Evolutionary conservation across 2,888 invertebrate species (phyloP).

Genomic region (Drosophila cognata): DNA sequence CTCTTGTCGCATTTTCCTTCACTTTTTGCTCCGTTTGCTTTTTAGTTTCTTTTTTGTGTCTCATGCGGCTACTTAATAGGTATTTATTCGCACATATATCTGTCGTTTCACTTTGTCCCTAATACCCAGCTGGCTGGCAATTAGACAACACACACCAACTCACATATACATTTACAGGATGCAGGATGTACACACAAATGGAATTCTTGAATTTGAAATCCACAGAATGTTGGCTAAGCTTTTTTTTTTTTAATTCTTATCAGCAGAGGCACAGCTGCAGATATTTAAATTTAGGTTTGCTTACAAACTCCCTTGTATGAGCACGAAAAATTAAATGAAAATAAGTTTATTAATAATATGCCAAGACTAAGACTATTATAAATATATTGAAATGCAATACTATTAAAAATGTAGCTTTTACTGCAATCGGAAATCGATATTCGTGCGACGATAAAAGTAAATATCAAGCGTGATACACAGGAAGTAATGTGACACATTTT

Average conservation of each 20-base stretch:
- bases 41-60: constrained; percentile 22
- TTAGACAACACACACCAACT: constrained; percentile 10
- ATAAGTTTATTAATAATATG: not conserved
- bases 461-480: not conserved
- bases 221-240: not conserved
- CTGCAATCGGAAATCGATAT: not conserved
- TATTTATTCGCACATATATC: constrained; percentile 46
- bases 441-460: not conserved
- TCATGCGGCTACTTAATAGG: constrained; percentile 50
- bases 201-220: not conserved
- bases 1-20: constrained; percentile 21
- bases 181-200: not conserved
- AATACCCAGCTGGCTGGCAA: constrained; percentile 25
- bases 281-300: not conserved
- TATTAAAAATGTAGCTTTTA: not conserved
- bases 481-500: not conserved
- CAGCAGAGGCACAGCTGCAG: not conserved
- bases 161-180: not conserved
- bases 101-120: constrained; percentile 15
- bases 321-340: not conserved
- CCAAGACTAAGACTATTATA: not conserved
- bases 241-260: not conserved
- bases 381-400: not conserved
- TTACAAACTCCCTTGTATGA: not conserved
- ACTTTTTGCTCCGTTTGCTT: not conserved